These are phyloP conservation scores for Peromyscus nudipes DNA, from an alignment of 2,797 vertebrate species.

Conservation along the genomic window DNA sequence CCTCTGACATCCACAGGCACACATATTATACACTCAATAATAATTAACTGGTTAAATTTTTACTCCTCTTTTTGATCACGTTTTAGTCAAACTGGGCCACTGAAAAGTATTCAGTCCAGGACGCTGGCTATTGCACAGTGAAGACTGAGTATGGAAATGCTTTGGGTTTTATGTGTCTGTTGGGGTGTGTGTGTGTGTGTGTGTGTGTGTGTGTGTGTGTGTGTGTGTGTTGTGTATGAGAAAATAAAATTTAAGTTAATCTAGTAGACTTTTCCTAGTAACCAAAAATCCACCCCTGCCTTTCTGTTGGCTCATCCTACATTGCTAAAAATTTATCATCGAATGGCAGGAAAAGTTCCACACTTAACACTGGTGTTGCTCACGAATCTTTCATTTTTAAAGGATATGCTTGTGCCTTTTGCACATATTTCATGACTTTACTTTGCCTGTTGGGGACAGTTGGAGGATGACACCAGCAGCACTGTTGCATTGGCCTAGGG, in stretches of 20 bases:
- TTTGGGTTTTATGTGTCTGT: background rate
- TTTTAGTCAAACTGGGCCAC: background rate
- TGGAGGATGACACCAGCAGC: conserved; percentile 4
- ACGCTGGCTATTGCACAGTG: background rate
- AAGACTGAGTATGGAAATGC: background rate
- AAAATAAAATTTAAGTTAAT: conserved; percentile 42
- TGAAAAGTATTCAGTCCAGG: background rate
- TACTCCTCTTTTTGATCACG: background rate
- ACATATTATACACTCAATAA: background rate
- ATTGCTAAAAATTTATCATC: conserved; percentile 8
- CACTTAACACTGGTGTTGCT: conserved; percentile 21
- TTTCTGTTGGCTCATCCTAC: conserved; percentile 35
- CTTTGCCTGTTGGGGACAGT: conserved; percentile 23
- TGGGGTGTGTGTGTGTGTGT: too few species aligned
- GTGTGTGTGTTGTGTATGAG: background rate
- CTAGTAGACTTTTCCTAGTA: background rate
- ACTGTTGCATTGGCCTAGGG: conserved; percentile 28
- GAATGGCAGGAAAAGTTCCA: conserved; percentile 17
- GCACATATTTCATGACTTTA: conserved; percentile 63
- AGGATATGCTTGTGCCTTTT: conserved; percentile 13
- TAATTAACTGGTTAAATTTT: background rate
- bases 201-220: background rate
- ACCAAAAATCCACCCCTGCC: background rate
- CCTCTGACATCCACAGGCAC: background rate
- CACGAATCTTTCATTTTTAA: conserved; percentile 31